Base-by-base conservation (phyloP, 1,140 invertebrate species). In the Lycorma delicatula region DNA sequence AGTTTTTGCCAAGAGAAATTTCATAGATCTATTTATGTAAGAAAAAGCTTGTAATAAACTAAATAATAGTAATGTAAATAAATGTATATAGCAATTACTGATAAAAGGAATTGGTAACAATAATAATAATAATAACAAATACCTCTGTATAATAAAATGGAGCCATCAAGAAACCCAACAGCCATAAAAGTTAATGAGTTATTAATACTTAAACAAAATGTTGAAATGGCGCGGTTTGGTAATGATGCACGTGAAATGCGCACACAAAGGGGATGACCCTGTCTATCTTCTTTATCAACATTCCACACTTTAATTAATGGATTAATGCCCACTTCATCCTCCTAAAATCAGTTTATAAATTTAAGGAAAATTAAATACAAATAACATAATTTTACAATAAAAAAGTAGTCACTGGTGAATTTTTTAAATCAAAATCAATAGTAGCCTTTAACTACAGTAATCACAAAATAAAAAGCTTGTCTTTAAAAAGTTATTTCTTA, bases 291-390 rank as follows among this genome's bases (percentile, higher is more conserved):
- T 70, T 84, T 83, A 29, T 81, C 80, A 52, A 85, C 74, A 74
- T 93, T 89, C 91, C 91, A 95, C n/a, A 95, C 86, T 79, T 93
- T 94, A 46, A 93, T 82, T 1, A 91, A 72, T 18, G 89, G 86
- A 73, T 87, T 89, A 12, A 85, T 78, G 26, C 86, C 87, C 16
- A 78, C 74, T 69, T 92, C 90, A 78, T 93, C 90, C 72, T 90
- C 84, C 89, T 91, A 67, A 27, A 70, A 71, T 64, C 60, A 54
- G 28, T 26, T 4, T 48, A 55, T 34, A n/a, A 2, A 23, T 57
- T 22, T 51, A 23, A 2, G 5, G 6, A 5, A 57, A 41, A 27
- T 5, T 20, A 12, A 26, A 23, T 9, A 25, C 3, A 11, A 52
- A 31, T 4, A 31, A 3, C 20, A 23, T 29, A 6, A 3, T 52